Evolutionary conservation across 2,888 invertebrate genomes (phyloP).

Genomic region (Nomada lathburiana): DNA sequence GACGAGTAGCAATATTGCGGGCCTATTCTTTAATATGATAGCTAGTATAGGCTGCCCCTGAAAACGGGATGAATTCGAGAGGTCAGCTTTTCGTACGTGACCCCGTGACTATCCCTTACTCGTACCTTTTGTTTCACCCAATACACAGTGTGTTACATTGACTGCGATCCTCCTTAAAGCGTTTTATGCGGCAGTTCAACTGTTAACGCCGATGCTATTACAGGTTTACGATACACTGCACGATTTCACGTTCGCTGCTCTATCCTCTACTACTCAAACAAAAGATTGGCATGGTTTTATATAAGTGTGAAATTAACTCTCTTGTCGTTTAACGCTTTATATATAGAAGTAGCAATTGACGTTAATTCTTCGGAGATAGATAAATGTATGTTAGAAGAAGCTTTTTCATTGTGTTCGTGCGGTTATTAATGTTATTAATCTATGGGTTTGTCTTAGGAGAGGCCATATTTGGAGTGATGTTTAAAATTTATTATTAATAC

Average conservation of each 20-base stretch:
- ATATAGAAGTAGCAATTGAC: neutral
- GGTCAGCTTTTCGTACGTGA: constrained; percentile 54
- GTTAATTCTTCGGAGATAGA: no score
- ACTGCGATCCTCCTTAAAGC: constrained; percentile 25
- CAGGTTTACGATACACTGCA: neutral
- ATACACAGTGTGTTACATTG: neutral
- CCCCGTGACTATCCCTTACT: constrained; percentile 19
- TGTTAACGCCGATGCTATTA: constrained; percentile 9
- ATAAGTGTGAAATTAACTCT: neutral
- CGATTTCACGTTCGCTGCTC: neutral
- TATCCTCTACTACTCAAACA: neutral
- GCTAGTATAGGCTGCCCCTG: constrained; percentile 68
- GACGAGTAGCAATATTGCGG: constrained; percentile 72
- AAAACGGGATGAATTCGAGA: constrained; percentile 34
- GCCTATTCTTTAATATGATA: constrained; percentile 69
- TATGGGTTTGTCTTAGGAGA: no score
- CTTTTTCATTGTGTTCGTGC: no score
- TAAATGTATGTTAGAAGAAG: no score
- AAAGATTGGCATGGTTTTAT: neutral
- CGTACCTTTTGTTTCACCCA: constrained; percentile 19
- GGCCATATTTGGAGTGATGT: no score
- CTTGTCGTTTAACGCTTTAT: neutral
- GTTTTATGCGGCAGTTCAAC: constrained; percentile 24
- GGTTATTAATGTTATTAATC: no score
- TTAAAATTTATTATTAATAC: no score